These are phyloP conservation scores for Samia ricini DNA, from an alignment of 1,140 invertebrate genomes.

Conservation along the genomic window DNA sequence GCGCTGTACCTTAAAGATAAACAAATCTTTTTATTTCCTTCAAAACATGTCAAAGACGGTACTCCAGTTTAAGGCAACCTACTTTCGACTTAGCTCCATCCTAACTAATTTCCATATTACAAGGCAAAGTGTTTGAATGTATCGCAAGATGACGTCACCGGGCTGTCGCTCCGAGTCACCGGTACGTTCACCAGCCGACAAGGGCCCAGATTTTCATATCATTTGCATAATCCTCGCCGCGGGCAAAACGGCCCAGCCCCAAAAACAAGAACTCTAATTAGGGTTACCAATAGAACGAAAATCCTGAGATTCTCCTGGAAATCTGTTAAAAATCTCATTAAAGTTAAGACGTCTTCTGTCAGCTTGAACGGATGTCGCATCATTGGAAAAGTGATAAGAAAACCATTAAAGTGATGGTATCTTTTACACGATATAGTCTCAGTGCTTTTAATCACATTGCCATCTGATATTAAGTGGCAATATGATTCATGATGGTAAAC, in stretches of 20 bases:
- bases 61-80: conserved; percentile 1
- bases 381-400: no score
- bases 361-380: no score
- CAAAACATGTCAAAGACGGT: background rate
- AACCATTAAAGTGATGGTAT: no score
- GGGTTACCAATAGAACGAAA: background rate
- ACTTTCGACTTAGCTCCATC: background rate
- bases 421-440: no score
- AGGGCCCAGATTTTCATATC: conserved; percentile 48
- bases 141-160: conserved; percentile 24
- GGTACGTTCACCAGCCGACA: conserved; percentile 28
- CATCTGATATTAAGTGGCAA: no score
- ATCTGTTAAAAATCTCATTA: background rate
- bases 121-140: conserved; percentile 21
- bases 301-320: conserved; percentile 16
- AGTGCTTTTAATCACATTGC: no score
- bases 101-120: no score
- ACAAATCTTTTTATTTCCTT: no score
- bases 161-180: conserved; percentile 11
- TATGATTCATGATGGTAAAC: no score
- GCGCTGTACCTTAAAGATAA: no score
- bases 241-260: conserved; percentile 4
- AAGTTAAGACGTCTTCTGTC: no score
- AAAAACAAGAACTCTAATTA: conserved; percentile 1
- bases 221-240: conserved; percentile 52